Evolutionary conservation across 2,888 invertebrate species (phyloP).

Genomic region (Cosmopolites sordidus): DNA sequence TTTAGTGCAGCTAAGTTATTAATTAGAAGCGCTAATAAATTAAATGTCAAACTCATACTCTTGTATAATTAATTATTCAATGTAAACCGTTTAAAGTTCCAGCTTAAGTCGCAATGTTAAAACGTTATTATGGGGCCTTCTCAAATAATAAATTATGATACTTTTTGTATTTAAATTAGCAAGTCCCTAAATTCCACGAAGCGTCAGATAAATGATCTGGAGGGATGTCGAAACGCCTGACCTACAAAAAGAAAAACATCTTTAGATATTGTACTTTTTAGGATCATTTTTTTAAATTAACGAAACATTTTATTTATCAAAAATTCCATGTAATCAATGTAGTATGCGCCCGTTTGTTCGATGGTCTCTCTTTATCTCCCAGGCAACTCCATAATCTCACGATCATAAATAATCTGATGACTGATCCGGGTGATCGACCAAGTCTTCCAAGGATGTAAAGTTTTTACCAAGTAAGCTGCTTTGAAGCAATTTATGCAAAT

Average conservation of each 20-base stretch:
- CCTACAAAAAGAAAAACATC: conserved; percentile 10
- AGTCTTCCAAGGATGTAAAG: no score
- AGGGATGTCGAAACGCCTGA: conserved; percentile 23
- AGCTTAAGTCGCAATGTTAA: conserved; percentile 28
- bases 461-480: no score
- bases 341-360: no score
- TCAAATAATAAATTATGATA: conserved; percentile 28
- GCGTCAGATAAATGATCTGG: conserved; percentile 28
- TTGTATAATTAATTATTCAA: conserved; percentile 29
- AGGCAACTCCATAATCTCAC: no score
- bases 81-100: conserved; percentile 28
- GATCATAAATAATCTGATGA: no score
- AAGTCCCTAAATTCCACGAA: conserved; percentile 21
- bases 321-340: no score
- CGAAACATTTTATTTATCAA: no score
- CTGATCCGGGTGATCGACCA: no score
- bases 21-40: conserved; percentile 36
- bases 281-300: no score
- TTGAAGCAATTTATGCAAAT: no score
- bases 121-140: conserved; percentile 29
- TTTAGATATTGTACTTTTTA: conserved; percentile 17
- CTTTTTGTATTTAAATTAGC: conserved; percentile 27
- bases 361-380: no score
- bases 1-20: conserved; percentile 33
- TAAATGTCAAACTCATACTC: conserved; percentile 30